Evolutionary conservation across 2,888 invertebrate genomes (phyloP).

Genomic region (Drosophila testacea): DNA sequence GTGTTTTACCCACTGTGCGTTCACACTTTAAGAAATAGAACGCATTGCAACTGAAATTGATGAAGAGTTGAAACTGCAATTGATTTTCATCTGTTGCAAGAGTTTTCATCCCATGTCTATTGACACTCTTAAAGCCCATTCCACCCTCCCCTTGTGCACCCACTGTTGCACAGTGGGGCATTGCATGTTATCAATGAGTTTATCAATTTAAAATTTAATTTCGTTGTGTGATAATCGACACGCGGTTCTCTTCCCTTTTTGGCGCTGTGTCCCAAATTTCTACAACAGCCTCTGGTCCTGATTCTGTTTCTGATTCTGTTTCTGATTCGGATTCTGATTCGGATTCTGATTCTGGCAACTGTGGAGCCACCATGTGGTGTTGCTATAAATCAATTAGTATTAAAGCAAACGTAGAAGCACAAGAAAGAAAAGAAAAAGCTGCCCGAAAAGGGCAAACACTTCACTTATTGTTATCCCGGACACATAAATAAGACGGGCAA

Average conservation of each 20-base stretch:
- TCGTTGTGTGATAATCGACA: constrained; percentile 59
- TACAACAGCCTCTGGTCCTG: constrained; percentile 4
- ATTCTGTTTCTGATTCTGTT: neutral
- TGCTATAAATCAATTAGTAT: constrained; percentile 72
- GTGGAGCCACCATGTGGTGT: constrained; percentile 35
- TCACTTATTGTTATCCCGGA: constrained; percentile 58
- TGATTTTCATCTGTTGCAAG: constrained; percentile 28
- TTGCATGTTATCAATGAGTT: constrained; percentile 57
- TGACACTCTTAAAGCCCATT: constrained; percentile 3
- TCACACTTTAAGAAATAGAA: neutral
- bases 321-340: too few relatives aligned
- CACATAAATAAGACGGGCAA: constrained; percentile 50
- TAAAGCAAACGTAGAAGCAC: constrained; percentile 31
- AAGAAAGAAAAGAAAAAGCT: constrained; percentile 15
- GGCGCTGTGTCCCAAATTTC: constrained; percentile 52
- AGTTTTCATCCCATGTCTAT: neutral
- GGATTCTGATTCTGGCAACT: constrained; percentile 1
- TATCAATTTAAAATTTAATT: constrained; percentile 65
- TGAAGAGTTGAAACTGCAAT: constrained; percentile 36
- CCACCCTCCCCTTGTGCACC: neutral
- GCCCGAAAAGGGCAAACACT: constrained; percentile 56
- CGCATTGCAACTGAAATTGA: neutral
- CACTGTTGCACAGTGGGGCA: constrained; percentile 2
- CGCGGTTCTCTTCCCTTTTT: constrained; percentile 11
- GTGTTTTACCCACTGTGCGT: too few relatives aligned